Base-by-base conservation (phyloP, 2,113 vertebrate genomes). In the Coracopsis vasa region DNA sequence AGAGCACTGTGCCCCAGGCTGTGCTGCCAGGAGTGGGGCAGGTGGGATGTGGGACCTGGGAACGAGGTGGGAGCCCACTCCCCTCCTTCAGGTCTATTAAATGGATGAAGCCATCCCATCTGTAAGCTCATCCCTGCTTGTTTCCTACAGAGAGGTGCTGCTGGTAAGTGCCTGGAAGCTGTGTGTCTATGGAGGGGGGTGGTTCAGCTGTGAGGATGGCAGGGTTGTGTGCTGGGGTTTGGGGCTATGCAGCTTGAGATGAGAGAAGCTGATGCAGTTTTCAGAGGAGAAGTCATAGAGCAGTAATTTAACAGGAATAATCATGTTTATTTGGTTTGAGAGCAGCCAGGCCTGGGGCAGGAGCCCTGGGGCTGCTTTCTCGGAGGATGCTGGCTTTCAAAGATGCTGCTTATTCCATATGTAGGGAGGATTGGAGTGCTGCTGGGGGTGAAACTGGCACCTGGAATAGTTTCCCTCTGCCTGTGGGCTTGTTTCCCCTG, bases 141-240 rank as follows among this genome's bases (percentile, higher is more conserved):
- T 4, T 41, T 1, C 0, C 8, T 31, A 37, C 0, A 10, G 19
- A 54, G 39, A 29, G 18, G 13, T 17, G 16, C 16, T 69, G 6
- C 23, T n/a, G 73, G 50, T 54, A 23, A 61, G 80, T 42, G 15
- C 10, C 11, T 4, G 8, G 51, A 41, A n/a, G 41, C 31, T 73
- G 54, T 28, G 45, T 9, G 28, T 28, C 25, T 39, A 13, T 6
- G 28, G 28, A 8, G 6, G 16, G 15, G 16, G 8, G 10, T n/a
- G 11, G 28, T 3, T 41, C 35, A 11, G 8, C 0, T 70, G 75
- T 51, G 54, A 28, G 16, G 3, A 8, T 69, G 53, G 24, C 7
- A 19, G 24, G 27, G 45, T 6, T 1, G 2, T 18, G 8, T 3
- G 7, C 5, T 6, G 13, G 48, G 10, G 28, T 23, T 27, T 31